Evolutionary conservation across 2,797 vertebrate genomes (phyloP), one percentile per base, ranked within the genome.

Genomic region (Gymnothorax javanicus): DNA sequence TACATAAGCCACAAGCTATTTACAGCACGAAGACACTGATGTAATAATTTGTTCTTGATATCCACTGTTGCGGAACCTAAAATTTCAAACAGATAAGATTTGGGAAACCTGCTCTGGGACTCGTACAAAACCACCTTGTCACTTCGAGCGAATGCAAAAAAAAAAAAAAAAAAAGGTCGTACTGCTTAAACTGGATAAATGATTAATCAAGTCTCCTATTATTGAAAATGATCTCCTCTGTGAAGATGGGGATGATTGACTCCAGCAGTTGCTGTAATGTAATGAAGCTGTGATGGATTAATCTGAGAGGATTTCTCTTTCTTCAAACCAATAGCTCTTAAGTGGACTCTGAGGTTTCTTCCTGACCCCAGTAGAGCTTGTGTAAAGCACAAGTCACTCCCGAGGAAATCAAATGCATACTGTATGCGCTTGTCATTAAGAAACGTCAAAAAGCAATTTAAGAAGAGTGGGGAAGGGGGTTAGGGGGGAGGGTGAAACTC

Each of bases 141-240:
- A 67, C 87, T 88, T 89, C 86, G 79, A 86, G 86, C 87, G 12
- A 84, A 59, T 88, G 89, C 57, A 73, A 9, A 20, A 75, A 3
- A 11, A 33, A 87, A 87, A 57, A 17, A 84, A 20, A 77, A 83
- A 3, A 58, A 43, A 43, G 33, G 33, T 43, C 33, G 33, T 43
- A 43, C 2, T 83, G 23, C 23, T 67, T 75, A 54, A 75, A 52
- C 13, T 17, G 5, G 62, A 13, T 50, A 20, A 77, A 15, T 2
- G 75, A 79, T 56, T 54, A 4, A 54, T 54, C 52, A 6, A 54
- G 13, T 52, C 23, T 6, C 43, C 9, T 54, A 79, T 54, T n/a
- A 77, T 8, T 0, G 17, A 79, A 54, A 79, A 20, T 54, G 75
- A 9, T 20, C 23, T 33, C 43, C 50, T n/a, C 75, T 13, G 7